These are phyloP conservation scores for Pherbina coryleti DNA, from an alignment of 2,888 invertebrate genomes.

Conservation along the genomic window DNA sequence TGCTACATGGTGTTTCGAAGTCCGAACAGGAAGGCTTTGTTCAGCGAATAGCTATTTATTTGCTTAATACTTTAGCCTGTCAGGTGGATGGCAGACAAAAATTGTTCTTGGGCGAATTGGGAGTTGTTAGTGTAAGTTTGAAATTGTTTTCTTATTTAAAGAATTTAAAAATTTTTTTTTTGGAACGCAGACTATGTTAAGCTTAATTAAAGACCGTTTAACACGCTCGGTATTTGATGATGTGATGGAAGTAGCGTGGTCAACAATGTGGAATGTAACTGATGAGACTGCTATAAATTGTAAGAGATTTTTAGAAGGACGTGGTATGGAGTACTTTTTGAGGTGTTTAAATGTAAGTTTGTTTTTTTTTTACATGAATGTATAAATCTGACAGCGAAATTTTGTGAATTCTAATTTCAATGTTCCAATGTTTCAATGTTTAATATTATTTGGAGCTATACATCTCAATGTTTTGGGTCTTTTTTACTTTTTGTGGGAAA, in stretches of 20 bases:
- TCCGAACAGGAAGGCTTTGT: slow-evolving; percentile 91
- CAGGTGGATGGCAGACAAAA: slow-evolving; percentile 96
- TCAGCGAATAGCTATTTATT: slow-evolving; percentile 93
- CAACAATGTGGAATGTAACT: slow-evolving; percentile 98
- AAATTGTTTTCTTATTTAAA: not conserved
- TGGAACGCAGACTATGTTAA: slow-evolving; percentile 82
- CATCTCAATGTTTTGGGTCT: no score
- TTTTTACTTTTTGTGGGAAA: no score
- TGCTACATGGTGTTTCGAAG: slow-evolving; percentile 85
- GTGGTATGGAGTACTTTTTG: slow-evolving; percentile 92
- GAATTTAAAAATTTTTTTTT: not conserved
- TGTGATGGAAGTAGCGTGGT: slow-evolving; percentile 97
- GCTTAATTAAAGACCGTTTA: slow-evolving; percentile 86
- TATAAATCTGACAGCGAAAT: not conserved
- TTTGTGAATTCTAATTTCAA: not conserved
- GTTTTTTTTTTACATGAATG: not conserved
- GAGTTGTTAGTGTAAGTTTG: slow-evolving; percentile 82
- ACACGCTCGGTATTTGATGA: slow-evolving; percentile 88
- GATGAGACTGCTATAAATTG: slow-evolving; percentile 98
- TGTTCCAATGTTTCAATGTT: no score
- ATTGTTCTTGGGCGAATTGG: slow-evolving; percentile 88
- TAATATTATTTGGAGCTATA: no score
- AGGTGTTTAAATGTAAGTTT: slow-evolving; percentile 83
- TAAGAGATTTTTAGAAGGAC: slow-evolving; percentile 86
- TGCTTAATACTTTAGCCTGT: slow-evolving; percentile 95